Evolutionary conservation across 1,140 invertebrate species (phyloP), one percentile per base, ranked within the genome.

Genomic region (Hormaphis cornu): DNA sequence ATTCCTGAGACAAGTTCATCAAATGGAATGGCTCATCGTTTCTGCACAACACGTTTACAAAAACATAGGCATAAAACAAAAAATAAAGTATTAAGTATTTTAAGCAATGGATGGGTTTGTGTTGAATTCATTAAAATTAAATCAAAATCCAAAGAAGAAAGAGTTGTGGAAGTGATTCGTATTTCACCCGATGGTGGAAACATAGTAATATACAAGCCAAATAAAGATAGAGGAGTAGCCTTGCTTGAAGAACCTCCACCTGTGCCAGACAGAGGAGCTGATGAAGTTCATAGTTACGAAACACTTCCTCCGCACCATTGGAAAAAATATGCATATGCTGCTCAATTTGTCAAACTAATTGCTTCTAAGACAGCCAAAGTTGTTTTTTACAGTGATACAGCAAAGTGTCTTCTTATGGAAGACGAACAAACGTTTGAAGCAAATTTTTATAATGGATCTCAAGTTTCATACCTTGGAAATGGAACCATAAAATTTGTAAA

Each of bases 381-480:
- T 10, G 97, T 91, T 0, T 83, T 90, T 30, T 94, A 94, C 75
- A 90, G 88, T 26, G 76, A 82, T 24, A 80, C 86, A 74, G 88
- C 89, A 0, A 95, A 95, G 78, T 95, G 89, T 77, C 83, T 91
- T 69, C 83, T 96, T 10, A 97, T 97, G 94, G 94, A 97, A 79
- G 96, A 93, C 76, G 78, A 83, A 73, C 79, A 85, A n/a, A 89
- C 95, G 78, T 95, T 93, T 80, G 90, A 95, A 80, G 82, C 83
- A 12, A 80, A 79, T 50, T 93, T 91, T 78, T 90, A 90, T 79
- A 80, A 85, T 74, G 86, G 84, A 81, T 75, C 73, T 53, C 78
- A 40, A 22, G 54, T 73, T 30, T 22, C 28, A 44, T 69, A 18
- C 56, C 8, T 66, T 52, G 42, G 33, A 56, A n/a, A 76, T 78